Base-by-base conservation (phyloP, 2,797 vertebrate genomes). In the Holocentrus rufus region DNA sequence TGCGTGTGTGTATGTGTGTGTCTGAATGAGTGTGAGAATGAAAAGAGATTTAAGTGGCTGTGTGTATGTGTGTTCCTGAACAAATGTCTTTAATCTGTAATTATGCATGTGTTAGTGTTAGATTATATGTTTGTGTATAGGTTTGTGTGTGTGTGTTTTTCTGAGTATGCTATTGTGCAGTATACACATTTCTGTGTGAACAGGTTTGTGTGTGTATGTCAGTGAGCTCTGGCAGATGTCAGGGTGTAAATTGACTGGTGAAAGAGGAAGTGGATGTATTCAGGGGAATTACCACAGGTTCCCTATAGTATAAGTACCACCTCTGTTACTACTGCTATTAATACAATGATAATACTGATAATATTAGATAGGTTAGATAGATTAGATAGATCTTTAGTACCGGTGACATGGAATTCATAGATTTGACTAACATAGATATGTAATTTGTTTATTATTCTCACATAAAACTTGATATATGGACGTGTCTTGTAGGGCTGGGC, bases 191-290 rank as follows among this genome's bases (percentile, higher is more conserved):
- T 49, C 9, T 68, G 44, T 62, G 60, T 46, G 42, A 27, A 42
- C 47, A 30, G 47, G 30, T 31, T 54, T 57, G 46, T 46, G n/a
- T 15, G 57, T 20, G 75, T 13, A 69, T 39, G 67, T 55, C 36
- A 5, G 73, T 69, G 69, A 74, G 82, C 64, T 42, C 42, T 56
- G 62, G 63, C 65, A 64, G 60, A 18, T 46, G 39, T 76, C 69
- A 66, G 25, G 63, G 50, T 81, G 74, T 74, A 86, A 88, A 77
- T 80, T 57, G 39, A 74, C 73, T 81, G 7, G 25, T 27, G 25
- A 27, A 27, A 27, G 25, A 27, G 25, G 25, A 27, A 27, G 25
- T 4, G 25, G 25, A 27, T 27, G 25, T 27, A 27, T 27, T 27
- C 25, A 27, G 25, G 25, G 25, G 4, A 27, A 27, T 27, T 2